Evolutionary conservation across 2,888 invertebrate species (phyloP).

Genomic region (Amiota communis): DNA sequence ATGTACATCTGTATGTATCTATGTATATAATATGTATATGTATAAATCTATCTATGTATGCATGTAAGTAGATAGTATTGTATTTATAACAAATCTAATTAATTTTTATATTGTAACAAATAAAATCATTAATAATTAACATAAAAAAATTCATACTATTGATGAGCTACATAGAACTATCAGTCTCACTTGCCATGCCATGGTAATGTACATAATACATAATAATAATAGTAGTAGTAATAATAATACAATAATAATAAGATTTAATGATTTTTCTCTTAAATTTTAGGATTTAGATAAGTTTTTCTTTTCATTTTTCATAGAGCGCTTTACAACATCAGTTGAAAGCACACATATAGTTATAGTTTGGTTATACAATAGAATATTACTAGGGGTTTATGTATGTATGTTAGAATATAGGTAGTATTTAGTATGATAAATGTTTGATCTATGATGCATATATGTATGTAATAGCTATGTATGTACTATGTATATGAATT

Average conservation of each 20-base stretch:
- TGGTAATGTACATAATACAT: constrained; percentile 43
- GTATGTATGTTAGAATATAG: constrained; percentile 27
- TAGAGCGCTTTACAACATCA: too few relatives aligned
- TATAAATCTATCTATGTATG: constrained; percentile 18
- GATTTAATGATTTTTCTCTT: neutral
- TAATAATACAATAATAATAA: constrained; percentile 1
- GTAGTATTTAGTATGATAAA: constrained; percentile 40
- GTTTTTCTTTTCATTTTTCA: constrained; percentile 29
- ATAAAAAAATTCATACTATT: constrained; percentile 35
- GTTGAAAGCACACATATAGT: too few relatives aligned
- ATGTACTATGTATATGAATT: too few relatives aligned
- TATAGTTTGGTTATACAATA: too few relatives aligned
- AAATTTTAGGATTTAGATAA: neutral
- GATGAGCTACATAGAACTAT: constrained; percentile 66
- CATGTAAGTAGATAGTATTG: neutral
- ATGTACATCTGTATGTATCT: constrained; percentile 40
- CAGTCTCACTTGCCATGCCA: constrained; percentile 70
- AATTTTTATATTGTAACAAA: constrained; percentile 34
- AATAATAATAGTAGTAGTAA: neutral
- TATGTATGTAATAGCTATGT: constrained; percentile 35
- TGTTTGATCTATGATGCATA: constrained; percentile 20
- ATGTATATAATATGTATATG: constrained; percentile 44
- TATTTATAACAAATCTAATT: constrained; percentile 41
- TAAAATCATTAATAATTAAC: constrained; percentile 27
- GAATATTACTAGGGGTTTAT: neutral